These are phyloP conservation scores for Poecilia wingei DNA, from an alignment of 2,797 vertebrate genomes.

Conservation along the genomic window DNA sequence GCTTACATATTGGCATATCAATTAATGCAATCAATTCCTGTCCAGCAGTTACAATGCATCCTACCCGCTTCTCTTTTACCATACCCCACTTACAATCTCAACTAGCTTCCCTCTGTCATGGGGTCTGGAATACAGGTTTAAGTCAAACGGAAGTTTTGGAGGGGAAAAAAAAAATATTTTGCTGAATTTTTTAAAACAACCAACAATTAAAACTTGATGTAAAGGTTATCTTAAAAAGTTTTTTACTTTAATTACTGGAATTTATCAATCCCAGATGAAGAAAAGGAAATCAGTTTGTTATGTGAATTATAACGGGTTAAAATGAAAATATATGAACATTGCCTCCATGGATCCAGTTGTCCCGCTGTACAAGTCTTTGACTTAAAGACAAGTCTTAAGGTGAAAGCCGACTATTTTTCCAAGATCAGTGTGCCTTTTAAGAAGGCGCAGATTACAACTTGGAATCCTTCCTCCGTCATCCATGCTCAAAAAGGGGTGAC, in stretches of 20 bases:
- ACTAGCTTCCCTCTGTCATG: slow-evolving; percentile 61
- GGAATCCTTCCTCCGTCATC: slow-evolving; percentile 85
- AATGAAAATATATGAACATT: slow-evolving; percentile 12
- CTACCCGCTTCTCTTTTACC: slow-evolving; percentile 63
- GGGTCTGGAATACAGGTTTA: slow-evolving; percentile 76
- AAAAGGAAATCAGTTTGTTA: not conserved
- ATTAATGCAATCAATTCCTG: slow-evolving; percentile 99
- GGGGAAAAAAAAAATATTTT: not conserved
- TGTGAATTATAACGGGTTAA: not conserved
- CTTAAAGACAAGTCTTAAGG: slow-evolving; percentile 14
- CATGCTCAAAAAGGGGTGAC: slow-evolving; percentile 81
- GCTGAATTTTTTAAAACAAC: not conserved
- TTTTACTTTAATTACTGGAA: not conserved
- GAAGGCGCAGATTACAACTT: slow-evolving; percentile 94
- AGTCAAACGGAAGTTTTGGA: slow-evolving; percentile 76
- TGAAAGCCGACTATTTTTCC: slow-evolving; percentile 73
- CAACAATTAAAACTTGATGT: slow-evolving; percentile 1
- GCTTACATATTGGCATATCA: slow-evolving; percentile 99
- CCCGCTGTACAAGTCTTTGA: not conserved
- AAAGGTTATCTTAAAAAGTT: not conserved
- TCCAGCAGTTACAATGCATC: slow-evolving; percentile 89
- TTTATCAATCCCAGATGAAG: not conserved
- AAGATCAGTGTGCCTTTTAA: slow-evolving; percentile 92
- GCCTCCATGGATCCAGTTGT: not conserved
- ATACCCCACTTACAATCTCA: slow-evolving; percentile 50